Evolutionary conservation across 2,113 vertebrate genomes (phyloP).

Genomic region (Coptodon rendalli): DNA sequence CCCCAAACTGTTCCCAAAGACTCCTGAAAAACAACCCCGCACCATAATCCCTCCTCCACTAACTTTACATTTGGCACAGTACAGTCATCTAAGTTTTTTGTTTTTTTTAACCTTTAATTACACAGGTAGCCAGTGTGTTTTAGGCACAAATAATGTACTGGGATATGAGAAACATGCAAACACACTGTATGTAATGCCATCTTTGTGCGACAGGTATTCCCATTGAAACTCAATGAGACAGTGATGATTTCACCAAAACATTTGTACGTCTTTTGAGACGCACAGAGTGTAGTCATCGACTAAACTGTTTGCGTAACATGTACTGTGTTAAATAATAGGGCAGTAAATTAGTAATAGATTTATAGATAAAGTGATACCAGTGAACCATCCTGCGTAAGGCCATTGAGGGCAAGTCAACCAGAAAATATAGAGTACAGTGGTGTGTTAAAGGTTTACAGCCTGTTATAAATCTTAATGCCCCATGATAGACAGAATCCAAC

Average conservation of each 20-base stretch:
- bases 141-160: neutral
- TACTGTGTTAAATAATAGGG: neutral
- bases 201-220: neutral
- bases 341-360: neutral
- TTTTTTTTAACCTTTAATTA: neutral
- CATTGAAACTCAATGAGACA: neutral
- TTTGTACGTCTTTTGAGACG: neutral
- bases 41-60: neutral
- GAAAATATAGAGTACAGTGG: neutral
- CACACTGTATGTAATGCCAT: neutral
- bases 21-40: neutral
- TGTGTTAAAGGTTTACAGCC: neutral
- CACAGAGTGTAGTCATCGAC: neutral
- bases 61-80: neutral
- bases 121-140: neutral
- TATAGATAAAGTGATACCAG: neutral
- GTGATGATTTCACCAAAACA: neutral
- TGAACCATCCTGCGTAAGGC: rapidly evolving
- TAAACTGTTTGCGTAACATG: neutral
- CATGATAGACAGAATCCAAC: neutral
- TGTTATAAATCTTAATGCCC: rapidly evolving
- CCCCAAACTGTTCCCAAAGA: neutral
- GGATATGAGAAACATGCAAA: neutral
- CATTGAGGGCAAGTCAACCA: neutral
- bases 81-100: neutral